These are phyloP conservation scores for Sylvilagus floridanus DNA, from an alignment of 2,797 vertebrate genomes.

Conservation along the genomic window DNA sequence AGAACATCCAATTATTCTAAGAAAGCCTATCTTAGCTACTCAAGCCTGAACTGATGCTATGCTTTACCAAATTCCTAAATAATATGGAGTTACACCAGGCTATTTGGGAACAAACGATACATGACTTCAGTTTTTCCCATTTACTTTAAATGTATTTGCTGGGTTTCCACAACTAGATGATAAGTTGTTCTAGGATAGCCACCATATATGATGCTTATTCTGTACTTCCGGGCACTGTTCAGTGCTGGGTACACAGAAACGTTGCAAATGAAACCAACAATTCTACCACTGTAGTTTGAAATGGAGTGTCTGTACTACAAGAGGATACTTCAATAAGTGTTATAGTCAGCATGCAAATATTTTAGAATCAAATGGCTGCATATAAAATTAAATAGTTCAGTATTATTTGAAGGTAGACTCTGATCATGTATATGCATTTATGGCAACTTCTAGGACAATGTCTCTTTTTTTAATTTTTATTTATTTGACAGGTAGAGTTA, in stretches of 20 bases:
- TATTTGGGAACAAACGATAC: slow-evolving; percentile 18
- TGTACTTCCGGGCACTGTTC: background rate
- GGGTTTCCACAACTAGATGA: background rate
- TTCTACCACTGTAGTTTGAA: background rate
- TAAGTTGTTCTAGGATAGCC: background rate
- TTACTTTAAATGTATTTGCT: background rate
- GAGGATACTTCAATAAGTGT: background rate
- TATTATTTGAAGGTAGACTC: background rate
- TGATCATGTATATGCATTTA: background rate
- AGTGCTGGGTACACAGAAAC: background rate
- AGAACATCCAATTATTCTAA: slow-evolving; percentile 34
- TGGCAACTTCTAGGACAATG: background rate
- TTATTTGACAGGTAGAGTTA: too few relatives aligned
- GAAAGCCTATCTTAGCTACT: background rate
- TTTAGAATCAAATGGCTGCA: background rate
- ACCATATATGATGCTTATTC: slow-evolving; percentile 12
- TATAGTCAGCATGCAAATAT: background rate
- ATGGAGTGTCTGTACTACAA: background rate
- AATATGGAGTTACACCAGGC: background rate
- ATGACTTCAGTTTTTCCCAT: background rate
- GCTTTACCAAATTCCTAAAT: background rate
- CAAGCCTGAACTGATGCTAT: background rate
- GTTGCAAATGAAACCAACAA: background rate
- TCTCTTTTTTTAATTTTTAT: too few relatives aligned
- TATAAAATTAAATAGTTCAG: slow-evolving; percentile 8